Conservation (phyloP, 2,888 invertebrate genomes). For the Ophion slaviceki region DNA sequence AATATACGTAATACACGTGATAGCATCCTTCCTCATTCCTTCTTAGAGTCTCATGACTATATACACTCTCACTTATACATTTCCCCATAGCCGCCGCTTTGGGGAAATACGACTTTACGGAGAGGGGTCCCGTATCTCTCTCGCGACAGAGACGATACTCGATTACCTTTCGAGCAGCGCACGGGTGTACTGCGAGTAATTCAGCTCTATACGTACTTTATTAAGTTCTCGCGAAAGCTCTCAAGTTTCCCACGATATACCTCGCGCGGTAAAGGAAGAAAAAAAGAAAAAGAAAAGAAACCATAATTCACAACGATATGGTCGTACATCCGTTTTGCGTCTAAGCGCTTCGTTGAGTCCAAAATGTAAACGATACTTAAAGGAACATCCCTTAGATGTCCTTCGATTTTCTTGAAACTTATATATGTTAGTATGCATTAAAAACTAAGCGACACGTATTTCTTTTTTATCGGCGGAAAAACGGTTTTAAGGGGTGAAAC, state of each 20-base stretch:
- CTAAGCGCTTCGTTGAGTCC: neutral
- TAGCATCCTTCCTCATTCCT: conserved; percentile 48
- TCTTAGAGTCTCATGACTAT: conserved; percentile 30
- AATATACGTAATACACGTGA: conserved; percentile 36
- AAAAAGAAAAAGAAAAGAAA: neutral
- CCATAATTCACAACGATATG: neutral
- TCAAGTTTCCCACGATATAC: conserved; percentile 58
- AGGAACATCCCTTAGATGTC: neutral
- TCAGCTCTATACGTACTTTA: conserved; percentile 56
- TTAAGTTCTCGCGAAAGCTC: conserved; percentile 54
- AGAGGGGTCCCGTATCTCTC: conserved; percentile 16
- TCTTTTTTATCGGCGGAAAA: no score
- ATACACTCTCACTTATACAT: neutral
- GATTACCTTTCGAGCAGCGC: conserved; percentile 48
- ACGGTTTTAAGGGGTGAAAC: no score
- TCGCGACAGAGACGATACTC: conserved; percentile 55
- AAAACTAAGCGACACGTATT: no score
- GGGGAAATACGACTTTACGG: conserved; percentile 60
- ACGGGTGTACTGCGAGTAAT: conserved; percentile 42
- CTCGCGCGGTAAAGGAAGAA: neutral
- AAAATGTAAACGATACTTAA: neutral
- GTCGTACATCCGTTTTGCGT: neutral
- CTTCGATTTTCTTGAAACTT: no score
- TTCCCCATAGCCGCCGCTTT: conserved; percentile 9
- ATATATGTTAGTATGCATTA: no score